Evolutionary conservation across 2,113 vertebrate genomes (phyloP), one percentile per base, ranked within the genome.

Genomic region (Thamnophis sirtalis): DNA sequence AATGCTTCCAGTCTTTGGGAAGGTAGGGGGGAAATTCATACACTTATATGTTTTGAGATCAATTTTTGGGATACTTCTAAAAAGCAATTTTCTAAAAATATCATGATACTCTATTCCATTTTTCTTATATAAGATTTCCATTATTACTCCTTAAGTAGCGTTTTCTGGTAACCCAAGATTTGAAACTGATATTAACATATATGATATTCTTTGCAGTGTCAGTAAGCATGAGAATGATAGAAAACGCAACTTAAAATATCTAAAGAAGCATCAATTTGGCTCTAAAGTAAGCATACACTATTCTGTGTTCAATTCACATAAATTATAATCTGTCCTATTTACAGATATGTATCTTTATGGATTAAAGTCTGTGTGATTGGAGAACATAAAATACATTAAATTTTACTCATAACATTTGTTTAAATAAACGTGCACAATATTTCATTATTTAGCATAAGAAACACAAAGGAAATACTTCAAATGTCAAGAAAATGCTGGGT

Each of bases 401-500:
- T 49, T 73, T 22, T 28, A 84, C 38, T 87, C 73, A 80, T 91
- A 91, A 84, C 91, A 88, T 73, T 88, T 92, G 26, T 38, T 92
- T 84, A n/a, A 90, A 91, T 68, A n/a, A 91, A 87, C n/a, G n/a
- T n/a, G n/a, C n/a, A n/a, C n/a, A n/a, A n/a, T n/a, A n/a, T n/a
- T n/a, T n/a, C n/a, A n/a, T n/a, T n/a, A n/a, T n/a, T 38, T 63
- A 88, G 38, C 33, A 53, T 53, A 38, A 56, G 33, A 53, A 63
- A 54, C 48, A 28, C 9, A 17, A 84, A 48, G 7, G 50, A 86
- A 68, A 63, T 68, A 91, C 33, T 91, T 58, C 53, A 84, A 91
- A 26, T 13, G 50, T 89, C 48, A 94, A 93, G 43, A 86, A 93
- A 92, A 92, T 63, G 54, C 55, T 94, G 91, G 7, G 5, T 89